Evolutionary conservation across 2,888 invertebrate genomes (phyloP), one percentile per base, ranked within the genome.

Genomic region (Callyntrura sp.): DNA sequence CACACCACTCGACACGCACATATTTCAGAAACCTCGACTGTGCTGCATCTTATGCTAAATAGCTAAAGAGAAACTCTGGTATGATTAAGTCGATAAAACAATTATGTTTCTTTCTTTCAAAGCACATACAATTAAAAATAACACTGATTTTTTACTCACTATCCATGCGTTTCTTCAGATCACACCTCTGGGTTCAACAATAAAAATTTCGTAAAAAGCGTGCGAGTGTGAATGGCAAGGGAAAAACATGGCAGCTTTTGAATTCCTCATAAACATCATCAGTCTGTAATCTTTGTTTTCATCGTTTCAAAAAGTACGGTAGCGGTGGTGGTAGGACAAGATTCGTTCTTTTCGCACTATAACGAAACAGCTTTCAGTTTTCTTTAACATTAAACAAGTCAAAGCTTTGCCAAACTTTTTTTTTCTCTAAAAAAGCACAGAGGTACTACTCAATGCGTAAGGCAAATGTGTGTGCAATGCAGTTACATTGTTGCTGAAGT

Each of bases 341-440:
- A 35, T 35, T 35, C 35, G 35, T 35, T 35, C 2, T 35, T 35
- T 35, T 35, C 35, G 35, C 35, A 35, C 11, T 12, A 60, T 4
- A 85, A 76, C 57, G 55, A 88, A 51, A 65, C 17, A 60, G 85
- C 89, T 90, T 85, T 90, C 89, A 90, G 48, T 90, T 90, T 90
- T 90, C 81, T 90, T 88, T 55, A 89, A 57, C 79, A 78, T 79
- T 25, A 28, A 70, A 68, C 45, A 62, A n/a, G 35, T 3, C 20
- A 4, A 6, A 51, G 14, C n/a, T 51, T 78, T 82, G 82, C 62
- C 48, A 35, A 35, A 35, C 35, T 35, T 35, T 35, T n/a, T n/a
- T n/a, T n/a, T n/a, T n/a, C n/a, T n/a, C n/a, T n/a, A n/a, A 35
- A 2, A 35, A 82, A 82, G 17, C 43, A 65, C 60, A 55, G 76